Evolutionary conservation across 2,113 vertebrate genomes (phyloP).

Genomic region (Junco hyemalis): DNA sequence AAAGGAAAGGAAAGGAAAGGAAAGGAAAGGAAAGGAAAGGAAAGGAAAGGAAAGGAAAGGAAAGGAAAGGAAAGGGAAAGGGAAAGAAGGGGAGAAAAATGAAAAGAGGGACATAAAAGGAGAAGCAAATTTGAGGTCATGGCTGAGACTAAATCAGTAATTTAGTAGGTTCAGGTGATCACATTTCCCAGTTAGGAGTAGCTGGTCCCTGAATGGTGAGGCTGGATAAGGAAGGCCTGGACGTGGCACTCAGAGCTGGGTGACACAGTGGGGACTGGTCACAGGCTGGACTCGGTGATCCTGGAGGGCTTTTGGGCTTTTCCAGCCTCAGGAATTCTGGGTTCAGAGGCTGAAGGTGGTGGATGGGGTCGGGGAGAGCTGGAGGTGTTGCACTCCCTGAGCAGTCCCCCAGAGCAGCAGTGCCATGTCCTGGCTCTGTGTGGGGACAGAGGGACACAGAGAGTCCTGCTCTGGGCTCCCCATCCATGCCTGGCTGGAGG

Average conservation of each 20-base stretch:
- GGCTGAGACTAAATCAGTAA: background rate
- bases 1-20: background rate
- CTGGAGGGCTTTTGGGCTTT: background rate
- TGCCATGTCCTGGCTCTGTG: accelerated
- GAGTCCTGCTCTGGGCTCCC: accelerated
- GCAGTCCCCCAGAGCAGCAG: background rate
- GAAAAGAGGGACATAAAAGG: background rate
- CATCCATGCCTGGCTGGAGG: accelerated
- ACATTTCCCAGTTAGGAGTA: background rate
- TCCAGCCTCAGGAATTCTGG: background rate
- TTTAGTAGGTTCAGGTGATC: background rate
- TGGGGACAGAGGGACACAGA: background rate
- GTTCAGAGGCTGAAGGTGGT: background rate
- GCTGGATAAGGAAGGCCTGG: background rate
- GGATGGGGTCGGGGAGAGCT: background rate
- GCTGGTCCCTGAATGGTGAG: background rate
- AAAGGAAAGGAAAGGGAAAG: no score
- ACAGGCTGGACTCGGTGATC: background rate
- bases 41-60: no score
- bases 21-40: background rate
- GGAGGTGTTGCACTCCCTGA: background rate
- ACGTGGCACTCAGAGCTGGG: background rate
- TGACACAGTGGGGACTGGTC: background rate
- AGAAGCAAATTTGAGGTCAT: background rate
- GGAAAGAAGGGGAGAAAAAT: no score